Base-by-base conservation (phyloP, 2,113 vertebrate species). In the Percina caprodes region DNA sequence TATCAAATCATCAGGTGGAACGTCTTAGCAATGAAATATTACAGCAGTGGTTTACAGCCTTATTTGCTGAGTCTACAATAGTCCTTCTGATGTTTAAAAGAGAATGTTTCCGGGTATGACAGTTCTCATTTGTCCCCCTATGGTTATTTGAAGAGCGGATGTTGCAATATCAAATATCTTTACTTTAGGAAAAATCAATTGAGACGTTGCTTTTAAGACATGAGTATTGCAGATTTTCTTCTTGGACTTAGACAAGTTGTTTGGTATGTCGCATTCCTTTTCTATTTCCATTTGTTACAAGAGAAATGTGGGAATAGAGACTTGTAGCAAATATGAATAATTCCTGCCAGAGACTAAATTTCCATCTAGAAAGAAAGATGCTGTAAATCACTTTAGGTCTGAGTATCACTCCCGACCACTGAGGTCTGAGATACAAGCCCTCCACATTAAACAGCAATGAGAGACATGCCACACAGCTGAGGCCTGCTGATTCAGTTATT, bases 271-370 rank as follows among this genome's bases (percentile, higher is more conserved):
- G 6, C 33, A 61, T 71, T 88, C 51, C 46, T 86, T 75, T 62
- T 26, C 39, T 48, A 5, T 49, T 54, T 74, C 18, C 42, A 26
- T 74, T 74, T 75, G 71, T 52, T 52, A 80, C 55, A 70, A 49
- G 49, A 86, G 69, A 84, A 84, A 83, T 73, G 80, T 89, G 80
- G 81, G 84, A 86, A 84, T 74, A 13, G 56, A 73, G 52, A 61
- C 18, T 73, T 33, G 51, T 45, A 48, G 65, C 48, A 79, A 89
- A 88, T 83, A 72, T 69, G 69, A 73, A 60, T 69, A 14, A 76
- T 82, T 85, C 74, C 78, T 60, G 30, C 45, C 52, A 58, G 4
- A 66, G 67, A 66, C 45, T 82, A n/a, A 80, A 68, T 80, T 70
- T 80, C 46, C 69, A 84, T 39, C 35, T 69, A 35, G 48, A 52